A percentile compares a stretch with the other conserved stretches of the same genome.
phyloP scores from a whole-genome alignment of 2,797 vertebrate genomes.

The Pantherophis alleghaniensis region DNA sequence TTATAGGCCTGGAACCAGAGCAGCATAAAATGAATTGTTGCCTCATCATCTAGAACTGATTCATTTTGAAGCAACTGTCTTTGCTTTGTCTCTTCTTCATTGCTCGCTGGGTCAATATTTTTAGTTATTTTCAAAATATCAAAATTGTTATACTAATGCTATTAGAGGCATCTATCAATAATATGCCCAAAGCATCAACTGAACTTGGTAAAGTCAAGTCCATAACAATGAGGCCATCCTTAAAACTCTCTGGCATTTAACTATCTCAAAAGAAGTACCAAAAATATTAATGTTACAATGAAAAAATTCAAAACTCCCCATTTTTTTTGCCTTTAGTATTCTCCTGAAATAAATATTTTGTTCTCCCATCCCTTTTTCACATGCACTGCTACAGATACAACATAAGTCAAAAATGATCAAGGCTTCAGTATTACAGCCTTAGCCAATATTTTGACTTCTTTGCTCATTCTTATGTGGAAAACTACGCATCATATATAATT shows the following conservation, averaged over 20 bases:
- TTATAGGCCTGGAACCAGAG: background rate
- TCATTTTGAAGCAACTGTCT: background rate
- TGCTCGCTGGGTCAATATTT: background rate
- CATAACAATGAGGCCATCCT: background rate
- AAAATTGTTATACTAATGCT: background rate
- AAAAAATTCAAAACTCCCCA: background rate
- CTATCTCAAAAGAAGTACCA: background rate
- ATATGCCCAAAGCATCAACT: background rate
- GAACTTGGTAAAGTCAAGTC: background rate
- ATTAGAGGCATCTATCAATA: background rate
- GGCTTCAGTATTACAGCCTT: background rate
- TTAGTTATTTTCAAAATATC: background rate
- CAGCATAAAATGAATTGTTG: background rate
- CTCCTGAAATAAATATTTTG: background rate
- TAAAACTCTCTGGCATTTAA: background rate
- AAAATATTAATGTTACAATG: background rate
- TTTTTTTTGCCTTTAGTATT: background rate
- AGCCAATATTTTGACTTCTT: background rate
- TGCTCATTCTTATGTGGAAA: background rate
- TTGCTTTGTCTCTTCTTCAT: background rate
- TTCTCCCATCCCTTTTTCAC: background rate
- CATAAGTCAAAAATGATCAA: background rate
- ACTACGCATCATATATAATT: background rate
- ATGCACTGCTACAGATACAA: background rate
- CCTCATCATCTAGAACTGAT: background rate